Percentiles rank a stretch among this genome's conserved stretches.
These are phyloP conservation scores for Xanthorhoe spadicearia DNA, from an alignment of 2,888 invertebrate genomes.

Conservation along the genomic window DNA sequence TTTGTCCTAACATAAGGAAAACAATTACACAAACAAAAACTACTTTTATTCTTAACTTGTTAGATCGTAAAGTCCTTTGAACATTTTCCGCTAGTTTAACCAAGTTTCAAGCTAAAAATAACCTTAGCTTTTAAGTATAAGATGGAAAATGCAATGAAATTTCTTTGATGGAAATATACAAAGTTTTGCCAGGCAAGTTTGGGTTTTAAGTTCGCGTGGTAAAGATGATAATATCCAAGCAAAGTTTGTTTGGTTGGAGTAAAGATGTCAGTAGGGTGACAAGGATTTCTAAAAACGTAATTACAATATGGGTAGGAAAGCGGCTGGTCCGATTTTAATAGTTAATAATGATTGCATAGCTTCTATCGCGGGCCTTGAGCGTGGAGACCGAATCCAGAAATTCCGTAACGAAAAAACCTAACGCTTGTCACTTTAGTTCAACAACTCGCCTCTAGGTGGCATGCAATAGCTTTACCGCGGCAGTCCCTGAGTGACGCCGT, in stretches of 20 bases:
- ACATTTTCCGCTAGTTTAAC: background rate
- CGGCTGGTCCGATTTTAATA: too few species aligned
- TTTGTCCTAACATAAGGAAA: constrained; percentile 16
- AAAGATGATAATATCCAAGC: constrained; percentile 23
- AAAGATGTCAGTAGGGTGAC: constrained; percentile 21
- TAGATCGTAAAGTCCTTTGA: background rate
- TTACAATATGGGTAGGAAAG: too few species aligned
- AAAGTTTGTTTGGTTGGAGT: constrained; percentile 11
- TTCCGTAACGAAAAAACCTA: too few species aligned
- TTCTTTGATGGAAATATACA: background rate
- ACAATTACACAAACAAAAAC: constrained; percentile 7
- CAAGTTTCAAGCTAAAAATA: background rate
- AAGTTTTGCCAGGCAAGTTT: constrained; percentile 17
- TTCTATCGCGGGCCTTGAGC: too few species aligned
- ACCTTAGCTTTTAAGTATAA: background rate
- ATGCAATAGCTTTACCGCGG: too few species aligned
- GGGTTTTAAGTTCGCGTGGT: background rate
- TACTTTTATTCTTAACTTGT: background rate
- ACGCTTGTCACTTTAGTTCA: too few species aligned
- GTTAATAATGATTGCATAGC: too few species aligned
- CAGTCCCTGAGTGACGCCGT: too few species aligned
- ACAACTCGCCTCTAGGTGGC: too few species aligned
- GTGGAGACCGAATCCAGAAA: too few species aligned
- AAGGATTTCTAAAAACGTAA: background rate
- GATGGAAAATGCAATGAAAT: constrained; percentile 7